Evolutionary conservation across 2,888 invertebrate genomes (phyloP).

Genomic region (Panzeria rudis): DNA sequence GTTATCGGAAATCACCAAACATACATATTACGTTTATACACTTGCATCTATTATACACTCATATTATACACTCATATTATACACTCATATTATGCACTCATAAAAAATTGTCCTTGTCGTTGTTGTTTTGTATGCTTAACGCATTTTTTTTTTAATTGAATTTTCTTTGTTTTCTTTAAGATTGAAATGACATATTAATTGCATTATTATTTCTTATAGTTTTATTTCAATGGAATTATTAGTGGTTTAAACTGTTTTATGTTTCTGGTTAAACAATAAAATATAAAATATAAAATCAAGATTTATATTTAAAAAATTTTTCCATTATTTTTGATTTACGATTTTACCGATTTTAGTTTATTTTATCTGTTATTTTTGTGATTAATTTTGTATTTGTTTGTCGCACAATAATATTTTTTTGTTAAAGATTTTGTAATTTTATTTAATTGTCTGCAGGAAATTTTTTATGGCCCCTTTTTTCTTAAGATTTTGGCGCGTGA

Average conservation of each 20-base stretch:
- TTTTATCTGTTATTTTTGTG: background rate
- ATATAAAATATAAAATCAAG: background rate
- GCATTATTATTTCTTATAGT: constrained; percentile 36
- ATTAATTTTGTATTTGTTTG: background rate
- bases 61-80: no score
- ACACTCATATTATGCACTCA: background rate
- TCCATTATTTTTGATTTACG: background rate
- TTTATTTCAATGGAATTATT: constrained; percentile 38
- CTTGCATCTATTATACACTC: no score
- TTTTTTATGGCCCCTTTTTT: background rate
- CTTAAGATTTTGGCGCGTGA: constrained; percentile 52
- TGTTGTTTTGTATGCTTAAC: background rate
- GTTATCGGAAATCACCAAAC: no score
- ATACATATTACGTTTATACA: no score
- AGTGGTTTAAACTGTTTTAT: background rate
- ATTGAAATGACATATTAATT: constrained; percentile 60
- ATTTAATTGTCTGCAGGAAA: constrained; percentile 37
- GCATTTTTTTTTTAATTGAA: background rate
- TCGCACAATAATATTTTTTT: constrained; percentile 4
- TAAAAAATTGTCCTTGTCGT: background rate
- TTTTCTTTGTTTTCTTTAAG: constrained; percentile 34
- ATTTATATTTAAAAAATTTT: background rate
- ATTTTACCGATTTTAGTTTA: background rate
- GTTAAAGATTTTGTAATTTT: constrained; percentile 34
- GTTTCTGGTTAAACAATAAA: background rate